A percentile compares a stretch with the other conserved stretches of the same genome.
phyloP scores from a whole-genome alignment of 2,888 invertebrate genomes.

The Galeruca laticollis region DNA sequence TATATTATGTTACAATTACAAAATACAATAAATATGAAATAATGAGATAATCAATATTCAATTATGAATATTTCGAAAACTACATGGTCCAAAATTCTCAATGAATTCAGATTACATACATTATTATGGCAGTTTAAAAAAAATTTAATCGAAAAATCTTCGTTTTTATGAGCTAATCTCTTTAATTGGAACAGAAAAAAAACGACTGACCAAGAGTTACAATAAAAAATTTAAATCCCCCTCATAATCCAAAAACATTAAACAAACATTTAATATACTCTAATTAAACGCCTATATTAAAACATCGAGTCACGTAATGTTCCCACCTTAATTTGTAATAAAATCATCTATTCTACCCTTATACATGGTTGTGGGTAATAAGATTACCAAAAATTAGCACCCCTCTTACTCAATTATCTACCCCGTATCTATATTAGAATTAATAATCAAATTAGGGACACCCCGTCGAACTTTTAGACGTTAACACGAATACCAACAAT shows the following conservation, averaged over 20 bases:
- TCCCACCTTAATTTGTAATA: conserved; percentile 2
- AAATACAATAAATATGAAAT: too few species aligned
- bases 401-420: conserved; percentile 18
- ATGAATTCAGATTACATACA: too few species aligned
- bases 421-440: conserved; percentile 1
- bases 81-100: too few species aligned
- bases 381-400: conserved; percentile 18
- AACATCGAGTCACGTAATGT: background rate
- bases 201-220: too few species aligned
- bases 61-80: too few species aligned
- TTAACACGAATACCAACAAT: background rate
- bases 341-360: conserved; percentile 7
- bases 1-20: too few species aligned
- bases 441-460: conserved; percentile 23
- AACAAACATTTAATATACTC: background rate
- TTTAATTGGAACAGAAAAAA: too few species aligned
- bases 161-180: too few species aligned
- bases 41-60: too few species aligned
- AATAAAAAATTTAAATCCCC: too few species aligned
- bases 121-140: too few species aligned
- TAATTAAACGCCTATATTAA: background rate
- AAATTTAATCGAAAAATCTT: too few species aligned
- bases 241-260: background rate
- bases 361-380: background rate
- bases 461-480: conserved; percentile 7